phyloP scores from a whole-genome alignment of 1,140 invertebrate genomes.

The Lordiphosa mommai region DNA sequence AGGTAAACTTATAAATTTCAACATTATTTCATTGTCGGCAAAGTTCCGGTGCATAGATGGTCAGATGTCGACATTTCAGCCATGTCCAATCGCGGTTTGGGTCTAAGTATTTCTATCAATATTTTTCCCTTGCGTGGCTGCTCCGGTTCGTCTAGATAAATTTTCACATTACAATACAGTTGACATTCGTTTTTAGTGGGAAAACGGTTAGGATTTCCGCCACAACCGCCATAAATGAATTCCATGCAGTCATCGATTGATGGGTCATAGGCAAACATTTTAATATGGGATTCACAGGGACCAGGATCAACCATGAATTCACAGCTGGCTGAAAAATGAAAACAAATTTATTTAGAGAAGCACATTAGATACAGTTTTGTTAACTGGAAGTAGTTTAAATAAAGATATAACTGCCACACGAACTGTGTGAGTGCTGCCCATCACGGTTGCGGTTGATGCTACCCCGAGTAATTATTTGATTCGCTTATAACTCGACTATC shows the following conservation, averaged over 20 bases:
- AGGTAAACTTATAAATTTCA: conserved; percentile 28
- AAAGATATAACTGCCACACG: too few relatives aligned
- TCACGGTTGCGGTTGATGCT: too few relatives aligned
- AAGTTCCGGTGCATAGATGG: background rate
- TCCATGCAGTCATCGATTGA: conserved; percentile 7
- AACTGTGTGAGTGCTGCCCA: too few relatives aligned
- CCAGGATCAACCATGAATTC: conserved; percentile 17
- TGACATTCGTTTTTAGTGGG: conserved; percentile 3
- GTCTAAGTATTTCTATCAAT: background rate
- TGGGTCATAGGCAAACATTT: conserved; percentile 28
- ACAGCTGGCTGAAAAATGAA: conserved; percentile 10
- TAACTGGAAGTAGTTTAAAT: too few relatives aligned
- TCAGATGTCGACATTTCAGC: background rate
- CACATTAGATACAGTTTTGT: too few relatives aligned
- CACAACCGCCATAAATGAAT: conserved; percentile 34
- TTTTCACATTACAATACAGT: conserved; percentile 3
- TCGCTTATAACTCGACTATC: too few relatives aligned
- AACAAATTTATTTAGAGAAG: background rate
- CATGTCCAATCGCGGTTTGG: background rate
- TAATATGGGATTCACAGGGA: conserved; percentile 10
- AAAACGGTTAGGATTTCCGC: conserved; percentile 46
- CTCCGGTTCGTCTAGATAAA: background rate
- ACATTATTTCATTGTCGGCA: background rate
- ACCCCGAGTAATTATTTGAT: too few relatives aligned
- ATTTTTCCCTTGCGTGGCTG: background rate